phyloP scores from a whole-genome alignment of 30 jellyfish, hydroid and myxozoan genomes.

The Morbakka virulenta region DNA sequence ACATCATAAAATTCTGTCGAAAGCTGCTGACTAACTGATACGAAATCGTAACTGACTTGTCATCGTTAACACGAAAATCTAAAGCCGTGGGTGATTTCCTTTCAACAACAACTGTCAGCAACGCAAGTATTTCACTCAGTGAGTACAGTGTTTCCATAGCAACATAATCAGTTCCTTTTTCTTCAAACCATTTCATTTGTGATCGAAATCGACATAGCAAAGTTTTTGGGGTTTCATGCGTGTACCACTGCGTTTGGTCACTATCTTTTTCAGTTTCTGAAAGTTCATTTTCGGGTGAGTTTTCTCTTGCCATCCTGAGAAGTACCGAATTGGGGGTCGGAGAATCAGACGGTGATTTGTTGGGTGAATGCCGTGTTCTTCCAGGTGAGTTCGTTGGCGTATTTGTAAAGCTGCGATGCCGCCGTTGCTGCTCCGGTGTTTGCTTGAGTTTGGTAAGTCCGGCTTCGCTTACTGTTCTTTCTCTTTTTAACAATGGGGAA shows the following conservation, averaged over 20 bases:
- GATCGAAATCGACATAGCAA: conserved; percentile 6
- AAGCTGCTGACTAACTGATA: conserved; percentile 54
- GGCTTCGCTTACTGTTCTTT: neutral
- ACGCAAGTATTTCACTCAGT: conserved; percentile 40
- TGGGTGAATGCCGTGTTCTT: neutral
- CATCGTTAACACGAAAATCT: conserved; percentile 35
- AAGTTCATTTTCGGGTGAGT: neutral
- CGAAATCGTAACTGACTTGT: conserved; percentile 22
- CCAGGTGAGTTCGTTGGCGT: neutral
- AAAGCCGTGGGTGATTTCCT: conserved; percentile 35
- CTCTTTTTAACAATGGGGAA: neutral
- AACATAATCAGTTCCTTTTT: conserved; percentile 55
- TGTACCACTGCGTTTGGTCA: neutral
- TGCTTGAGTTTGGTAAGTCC: neutral
- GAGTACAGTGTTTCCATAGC: conserved; percentile 50
- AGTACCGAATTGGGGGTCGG: neutral
- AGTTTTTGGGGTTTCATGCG: neutral
- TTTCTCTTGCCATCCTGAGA: neutral
- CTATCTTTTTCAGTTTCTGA: neutral
- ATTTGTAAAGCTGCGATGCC: neutral
- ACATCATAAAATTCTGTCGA: conserved; percentile 67
- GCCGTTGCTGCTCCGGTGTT: neutral
- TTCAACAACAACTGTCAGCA: conserved; percentile 21
- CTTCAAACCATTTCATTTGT: conserved; percentile 42
- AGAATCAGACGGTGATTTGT: neutral